Evolutionary conservation across 2,888 invertebrate species (phyloP).

Genomic region (Apamea crenata): DNA sequence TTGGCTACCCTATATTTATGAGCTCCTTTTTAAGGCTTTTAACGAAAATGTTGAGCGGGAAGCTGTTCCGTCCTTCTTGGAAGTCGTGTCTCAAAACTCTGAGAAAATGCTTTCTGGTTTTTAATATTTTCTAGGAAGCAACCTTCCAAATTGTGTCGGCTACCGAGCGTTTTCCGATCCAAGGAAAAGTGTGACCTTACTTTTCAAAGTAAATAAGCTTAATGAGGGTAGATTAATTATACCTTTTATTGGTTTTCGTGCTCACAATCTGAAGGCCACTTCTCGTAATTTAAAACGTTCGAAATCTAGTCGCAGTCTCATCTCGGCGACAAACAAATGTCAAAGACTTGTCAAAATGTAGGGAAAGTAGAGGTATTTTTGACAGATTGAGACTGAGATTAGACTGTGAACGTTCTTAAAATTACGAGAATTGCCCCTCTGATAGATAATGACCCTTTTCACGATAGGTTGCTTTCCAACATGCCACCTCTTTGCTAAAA

Average conservation of each 20-base stretch:
- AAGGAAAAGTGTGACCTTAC: conserved; percentile 8
- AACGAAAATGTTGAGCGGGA: background rate
- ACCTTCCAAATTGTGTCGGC: background rate
- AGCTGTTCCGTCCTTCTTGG: background rate
- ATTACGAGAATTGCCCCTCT: no score
- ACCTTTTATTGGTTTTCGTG: conserved; percentile 9
- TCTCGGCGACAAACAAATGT: no score
- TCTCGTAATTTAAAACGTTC: no score
- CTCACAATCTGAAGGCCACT: no score
- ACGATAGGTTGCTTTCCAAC: background rate
- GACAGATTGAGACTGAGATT: no score
- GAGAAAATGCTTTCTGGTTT: background rate
- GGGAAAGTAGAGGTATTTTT: no score
- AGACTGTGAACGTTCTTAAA: no score
- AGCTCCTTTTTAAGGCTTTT: background rate
- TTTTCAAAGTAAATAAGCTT: conserved; percentile 21
- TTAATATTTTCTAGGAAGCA: conserved; percentile 3
- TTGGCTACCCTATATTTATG: background rate
- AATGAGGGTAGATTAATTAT: background rate
- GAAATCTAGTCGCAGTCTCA: no score
- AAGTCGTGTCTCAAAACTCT: background rate
- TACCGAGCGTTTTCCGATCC: background rate
- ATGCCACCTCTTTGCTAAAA: background rate
- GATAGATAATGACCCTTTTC: background rate
- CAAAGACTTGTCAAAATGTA: no score